phyloP scores from a whole-genome alignment of 1,140 invertebrate genomes.

The Trichonephila inaurata region DNA sequence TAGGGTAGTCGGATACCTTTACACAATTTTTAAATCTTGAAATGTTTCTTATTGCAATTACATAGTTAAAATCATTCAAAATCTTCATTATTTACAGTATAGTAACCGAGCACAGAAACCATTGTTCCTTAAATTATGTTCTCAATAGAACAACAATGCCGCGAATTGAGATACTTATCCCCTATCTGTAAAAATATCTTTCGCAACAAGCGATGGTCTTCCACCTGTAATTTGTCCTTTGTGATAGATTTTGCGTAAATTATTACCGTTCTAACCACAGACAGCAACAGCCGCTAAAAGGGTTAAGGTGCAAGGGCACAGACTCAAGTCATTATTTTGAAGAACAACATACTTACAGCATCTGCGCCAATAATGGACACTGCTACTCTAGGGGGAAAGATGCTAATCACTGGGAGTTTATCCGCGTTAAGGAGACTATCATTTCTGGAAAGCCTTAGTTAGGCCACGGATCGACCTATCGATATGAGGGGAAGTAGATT shows the following conservation, averaged over 20 bases:
- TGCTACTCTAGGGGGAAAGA: not conserved
- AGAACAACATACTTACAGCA: not conserved
- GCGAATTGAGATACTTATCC: not conserved
- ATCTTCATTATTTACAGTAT: too few species aligned
- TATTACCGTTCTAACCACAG: not conserved
- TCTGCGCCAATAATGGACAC: conserved; percentile 41
- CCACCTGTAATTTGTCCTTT: not conserved
- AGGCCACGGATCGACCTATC: not conserved
- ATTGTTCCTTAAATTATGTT: not conserved
- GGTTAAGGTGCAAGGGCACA: not conserved
- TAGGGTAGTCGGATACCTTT: too few species aligned
- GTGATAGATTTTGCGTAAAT: not conserved
- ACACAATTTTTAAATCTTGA: too few species aligned
- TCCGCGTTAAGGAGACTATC: conserved; percentile 49
- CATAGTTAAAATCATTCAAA: too few species aligned
- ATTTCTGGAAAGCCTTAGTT: conserved; percentile 47
- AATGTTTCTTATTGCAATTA: too few species aligned
- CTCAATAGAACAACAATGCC: not conserved
- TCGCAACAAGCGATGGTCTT: not conserved
- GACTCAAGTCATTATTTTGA: conserved; percentile 25
- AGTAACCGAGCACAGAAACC: too few species aligned
- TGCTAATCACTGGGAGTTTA: conserved; percentile 46
- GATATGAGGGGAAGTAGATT: not conserved
- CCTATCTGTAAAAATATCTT: not conserved
- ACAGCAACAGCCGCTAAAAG: not conserved